Percentiles rank a stretch among this genome's conserved stretches.
Evolutionary conservation across 2,888 invertebrate genomes (phyloP).

Genomic region (Phorcus lineatus): DNA sequence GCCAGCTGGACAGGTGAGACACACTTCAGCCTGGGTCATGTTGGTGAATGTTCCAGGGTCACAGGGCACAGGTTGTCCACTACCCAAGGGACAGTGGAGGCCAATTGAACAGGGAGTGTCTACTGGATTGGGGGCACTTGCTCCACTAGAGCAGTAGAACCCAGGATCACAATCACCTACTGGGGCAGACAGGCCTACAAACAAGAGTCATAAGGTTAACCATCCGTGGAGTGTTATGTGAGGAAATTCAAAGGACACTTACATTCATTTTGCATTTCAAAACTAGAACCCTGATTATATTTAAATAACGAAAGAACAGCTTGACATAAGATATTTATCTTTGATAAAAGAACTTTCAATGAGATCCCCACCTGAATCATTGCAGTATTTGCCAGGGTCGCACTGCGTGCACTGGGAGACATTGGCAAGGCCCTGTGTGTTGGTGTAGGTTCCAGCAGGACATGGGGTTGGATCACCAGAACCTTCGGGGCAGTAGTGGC

Average conservation of each 20-base stretch:
- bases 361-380: slow-evolving; percentile 65
- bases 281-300: too few relatives aligned
- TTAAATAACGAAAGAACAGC: too few relatives aligned
- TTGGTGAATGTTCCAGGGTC: slow-evolving; percentile 69
- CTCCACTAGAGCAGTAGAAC: slow-evolving; percentile 72
- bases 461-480: slow-evolving; percentile 59
- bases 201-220: neutral
- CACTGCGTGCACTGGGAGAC: slow-evolving; percentile 64
- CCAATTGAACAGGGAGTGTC: slow-evolving; percentile 70
- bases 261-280: too few relatives aligned
- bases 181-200: slow-evolving; percentile 61
- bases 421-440: slow-evolving; percentile 60
- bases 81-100: slow-evolving; percentile 70
- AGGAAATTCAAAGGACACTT: too few relatives aligned
- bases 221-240: too few relatives aligned
- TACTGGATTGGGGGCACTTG: slow-evolving; percentile 64
- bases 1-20: slow-evolving; percentile 67
- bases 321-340: too few relatives aligned
- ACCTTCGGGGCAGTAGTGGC: slow-evolving; percentile 64
- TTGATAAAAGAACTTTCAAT: too few relatives aligned
- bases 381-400: slow-evolving; percentile 72
- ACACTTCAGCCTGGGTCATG: slow-evolving; percentile 64
- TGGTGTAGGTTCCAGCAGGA: slow-evolving; percentile 60
- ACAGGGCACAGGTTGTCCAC: slow-evolving; percentile 66
- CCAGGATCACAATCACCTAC: slow-evolving; percentile 69